Evolutionary conservation across 1,140 invertebrate species (phyloP), one percentile per base, ranked within the genome.

Genomic region (Diabrotica undecimpunctata): DNA sequence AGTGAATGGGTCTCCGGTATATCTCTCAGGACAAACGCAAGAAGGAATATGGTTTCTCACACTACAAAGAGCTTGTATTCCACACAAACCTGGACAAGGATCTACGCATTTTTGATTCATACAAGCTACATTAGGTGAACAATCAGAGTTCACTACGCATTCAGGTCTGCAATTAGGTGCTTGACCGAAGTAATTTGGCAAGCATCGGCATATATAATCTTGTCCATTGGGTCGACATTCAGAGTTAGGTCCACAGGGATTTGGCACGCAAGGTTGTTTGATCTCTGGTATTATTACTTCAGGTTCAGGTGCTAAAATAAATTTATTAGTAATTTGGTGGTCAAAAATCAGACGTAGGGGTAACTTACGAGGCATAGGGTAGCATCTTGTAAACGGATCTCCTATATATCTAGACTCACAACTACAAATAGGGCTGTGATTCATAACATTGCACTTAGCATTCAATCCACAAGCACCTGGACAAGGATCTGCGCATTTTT

Each of bases 401-500:
- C 86, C 86, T 14, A 73, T 79, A 70, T 80, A 85, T 59, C 84
- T 84, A 64, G 78, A 67, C 10, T 79, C 75, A 70, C 87, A 89
- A 39, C 82, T 79, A 75, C 87, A 89, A 59, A 82, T 84, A 41
- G 85, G 82, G 38, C 84, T 84, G 73, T 89, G 87, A 70, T 87
- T 88, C 38, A 87, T 81, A 8, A 89, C 86, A 39, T 82, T 80
- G 72, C 89, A 91, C 72, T 86, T 79, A 11, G 88, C 86, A 76
- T 85, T 85, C 8, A 79, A 72, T 9, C 85, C 88, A 75, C 88
- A 90, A 38, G 83, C 81, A 35, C 83, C 85, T 37, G 78, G 78
- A 69, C 85, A 94, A 8, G 91, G 91, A 78, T 94, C 87, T 66
- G 82, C 80, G 78, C 92, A 94, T 80, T 91, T 91, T 66, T 88